Base-by-base conservation (phyloP, 2,113 vertebrate genomes). In the Neolamprologus sp. region DNA sequence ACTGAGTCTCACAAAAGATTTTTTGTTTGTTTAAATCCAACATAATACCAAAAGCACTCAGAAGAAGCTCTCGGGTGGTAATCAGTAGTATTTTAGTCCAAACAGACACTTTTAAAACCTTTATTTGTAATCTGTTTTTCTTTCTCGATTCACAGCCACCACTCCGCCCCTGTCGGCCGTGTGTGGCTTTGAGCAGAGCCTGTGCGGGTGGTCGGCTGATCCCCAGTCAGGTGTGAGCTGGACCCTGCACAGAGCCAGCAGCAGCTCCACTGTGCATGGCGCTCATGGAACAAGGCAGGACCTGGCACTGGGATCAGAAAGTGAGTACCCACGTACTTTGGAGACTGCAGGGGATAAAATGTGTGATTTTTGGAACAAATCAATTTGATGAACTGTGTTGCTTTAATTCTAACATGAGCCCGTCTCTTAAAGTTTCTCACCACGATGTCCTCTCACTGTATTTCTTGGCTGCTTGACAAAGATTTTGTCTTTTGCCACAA, bases 151-250 rank as follows among this genome's bases (percentile, higher is more conserved):
- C 71, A 16, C 91, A 97, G 96, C 91, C 84, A 95, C 95, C 92
- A 94, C 95, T 1, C 94, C 95, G 26, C 97, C 96, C 75, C 89
- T n/a, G 95, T 95, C 97, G 75, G 98, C 98, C 78, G 97, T 98
- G 14, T 99, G 99, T 92, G 98, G 98, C 94, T 99, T 99, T 85
- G 98, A 99, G 92, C 95, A 94, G 84, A 96, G 95, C 73, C 83
- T 98, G 92, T 99, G 99, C 30, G 97, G 98, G 86, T 99, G 99
- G 99, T 96, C 97, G 5, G 97, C 98, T 0, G 98, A 99, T 87
- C 96, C 96, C 2, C 96, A 96, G 89, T 98, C 97, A 0, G 97
- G 97, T 55, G 97, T 98, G 82, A 97, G 94, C 0, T 98, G 98
- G 98, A 96, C 96, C 10, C 96, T 97, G 83, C 97, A 97, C 94